Conservation (phyloP, 64 coral and sea anemone genomes). For the Anthopleura sola region DNA sequence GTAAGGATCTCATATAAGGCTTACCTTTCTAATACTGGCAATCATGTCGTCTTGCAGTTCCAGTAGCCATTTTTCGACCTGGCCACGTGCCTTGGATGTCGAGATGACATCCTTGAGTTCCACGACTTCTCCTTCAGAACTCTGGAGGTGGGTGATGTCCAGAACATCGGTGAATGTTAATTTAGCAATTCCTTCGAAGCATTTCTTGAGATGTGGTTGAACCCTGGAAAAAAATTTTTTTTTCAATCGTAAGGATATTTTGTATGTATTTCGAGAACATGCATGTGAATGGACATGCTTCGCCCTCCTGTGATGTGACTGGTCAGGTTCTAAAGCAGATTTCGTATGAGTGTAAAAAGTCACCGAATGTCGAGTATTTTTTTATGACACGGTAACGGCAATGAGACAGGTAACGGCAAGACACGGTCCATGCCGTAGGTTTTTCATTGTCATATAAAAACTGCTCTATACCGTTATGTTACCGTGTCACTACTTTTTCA, state of each 20-base stretch:
- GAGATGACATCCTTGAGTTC: constrained; percentile 86
- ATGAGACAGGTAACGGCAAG: too few relatives aligned
- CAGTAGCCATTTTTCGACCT: constrained; percentile 98
- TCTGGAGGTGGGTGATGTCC: constrained; percentile 96
- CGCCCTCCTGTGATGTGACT: too few relatives aligned
- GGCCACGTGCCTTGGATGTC: constrained; percentile 91
- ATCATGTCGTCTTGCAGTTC: constrained; percentile 96
- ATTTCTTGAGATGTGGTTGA: constrained; percentile 97
- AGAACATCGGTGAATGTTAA: constrained; percentile 88
- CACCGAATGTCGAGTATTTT: too few relatives aligned
- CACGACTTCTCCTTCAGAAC: constrained; percentile 96
- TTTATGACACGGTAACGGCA: too few relatives aligned
- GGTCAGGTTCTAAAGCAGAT: too few relatives aligned
- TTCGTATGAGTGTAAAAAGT: too few relatives aligned
- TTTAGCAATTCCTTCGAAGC: constrained; percentile 95
- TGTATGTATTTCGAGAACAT: neutral
- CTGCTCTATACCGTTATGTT: too few relatives aligned
- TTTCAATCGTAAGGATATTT: neutral
- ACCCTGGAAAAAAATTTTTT: constrained; percentile 54
- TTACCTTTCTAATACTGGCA: constrained; percentile 94
- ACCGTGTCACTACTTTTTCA: too few relatives aligned
- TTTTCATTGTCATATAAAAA: too few relatives aligned
- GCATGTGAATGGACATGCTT: too few relatives aligned
- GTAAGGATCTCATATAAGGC: neutral
- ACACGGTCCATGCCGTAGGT: too few relatives aligned